phyloP scores from a whole-genome alignment of 2,797 vertebrate genomes.

The Leptodactylus fallax region DNA sequence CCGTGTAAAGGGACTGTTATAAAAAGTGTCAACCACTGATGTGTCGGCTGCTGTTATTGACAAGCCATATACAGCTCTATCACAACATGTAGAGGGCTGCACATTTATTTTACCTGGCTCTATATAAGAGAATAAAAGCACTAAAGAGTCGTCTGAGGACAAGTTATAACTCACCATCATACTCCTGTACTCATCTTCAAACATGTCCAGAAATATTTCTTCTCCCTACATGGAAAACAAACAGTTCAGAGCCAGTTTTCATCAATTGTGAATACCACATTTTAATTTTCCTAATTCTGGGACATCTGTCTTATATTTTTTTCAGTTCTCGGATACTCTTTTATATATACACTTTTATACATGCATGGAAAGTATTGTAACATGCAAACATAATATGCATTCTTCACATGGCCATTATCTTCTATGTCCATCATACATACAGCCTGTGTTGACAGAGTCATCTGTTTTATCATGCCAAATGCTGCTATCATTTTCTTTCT shows the following conservation, averaged over 20 bases:
- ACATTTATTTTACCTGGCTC: no score
- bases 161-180: slow-evolving; percentile 87
- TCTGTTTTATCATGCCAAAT: no score
- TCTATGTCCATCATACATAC: background rate
- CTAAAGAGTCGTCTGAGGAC: background rate
- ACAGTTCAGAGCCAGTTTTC: background rate
- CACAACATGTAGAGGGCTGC: no score
- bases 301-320: slow-evolving; percentile 61
- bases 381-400: background rate
- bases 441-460: no score
- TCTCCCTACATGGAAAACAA: slow-evolving; percentile 84
- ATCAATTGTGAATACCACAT: background rate
- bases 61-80: no score
- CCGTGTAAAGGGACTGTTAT: no score
- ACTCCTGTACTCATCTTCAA: slow-evolving; percentile 97
- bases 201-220: slow-evolving; percentile 99
- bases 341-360: background rate
- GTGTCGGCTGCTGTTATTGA: no score
- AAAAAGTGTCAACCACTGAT: no score
- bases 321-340: slow-evolving; percentile 59
- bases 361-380: slow-evolving; percentile 41
- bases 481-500: no score
- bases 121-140: no score
- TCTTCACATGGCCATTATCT: no score
- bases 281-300: background rate